Percentiles rank a stretch among this genome's conserved stretches.
Evolutionary conservation across 2,797 vertebrate species (phyloP).

Genomic region (Platalea minor): DNA sequence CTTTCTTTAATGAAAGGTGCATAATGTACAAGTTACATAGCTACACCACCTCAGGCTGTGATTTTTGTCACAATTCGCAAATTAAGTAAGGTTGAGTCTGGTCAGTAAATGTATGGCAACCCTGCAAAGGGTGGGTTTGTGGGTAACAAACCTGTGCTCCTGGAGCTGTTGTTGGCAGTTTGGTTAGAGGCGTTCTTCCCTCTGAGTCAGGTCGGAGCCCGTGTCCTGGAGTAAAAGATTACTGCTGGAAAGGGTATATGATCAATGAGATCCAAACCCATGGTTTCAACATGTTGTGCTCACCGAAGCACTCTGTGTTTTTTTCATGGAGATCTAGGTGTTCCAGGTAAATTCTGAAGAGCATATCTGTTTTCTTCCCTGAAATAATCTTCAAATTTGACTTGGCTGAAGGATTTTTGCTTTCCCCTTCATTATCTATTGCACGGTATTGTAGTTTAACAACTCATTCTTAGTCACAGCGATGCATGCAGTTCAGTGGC

Average conservation of each 20-base stretch:
- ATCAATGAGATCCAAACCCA: not conserved
- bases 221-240: not conserved
- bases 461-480: not conserved
- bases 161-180: not conserved
- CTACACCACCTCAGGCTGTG: not conserved
- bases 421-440: not conserved
- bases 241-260: not conserved
- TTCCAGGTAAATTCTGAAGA: not conserved
- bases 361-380: not conserved
- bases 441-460: not conserved
- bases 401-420: not conserved
- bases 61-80: not conserved
- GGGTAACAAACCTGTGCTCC: not conserved
- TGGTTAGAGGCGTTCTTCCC: not conserved
- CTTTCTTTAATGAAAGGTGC: constrained; percentile 1
- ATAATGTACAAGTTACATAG: not conserved
- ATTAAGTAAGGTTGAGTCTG: not conserved
- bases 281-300: not conserved
- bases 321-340: not conserved
- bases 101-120: not conserved
- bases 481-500: not conserved
- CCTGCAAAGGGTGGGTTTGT: not conserved
- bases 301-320: not conserved
- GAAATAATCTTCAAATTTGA: not conserved
- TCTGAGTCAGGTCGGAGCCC: not conserved